These are phyloP conservation scores for Hanleya hanleyi DNA, from an alignment of 2,888 invertebrate species.

Conservation along the genomic window DNA sequence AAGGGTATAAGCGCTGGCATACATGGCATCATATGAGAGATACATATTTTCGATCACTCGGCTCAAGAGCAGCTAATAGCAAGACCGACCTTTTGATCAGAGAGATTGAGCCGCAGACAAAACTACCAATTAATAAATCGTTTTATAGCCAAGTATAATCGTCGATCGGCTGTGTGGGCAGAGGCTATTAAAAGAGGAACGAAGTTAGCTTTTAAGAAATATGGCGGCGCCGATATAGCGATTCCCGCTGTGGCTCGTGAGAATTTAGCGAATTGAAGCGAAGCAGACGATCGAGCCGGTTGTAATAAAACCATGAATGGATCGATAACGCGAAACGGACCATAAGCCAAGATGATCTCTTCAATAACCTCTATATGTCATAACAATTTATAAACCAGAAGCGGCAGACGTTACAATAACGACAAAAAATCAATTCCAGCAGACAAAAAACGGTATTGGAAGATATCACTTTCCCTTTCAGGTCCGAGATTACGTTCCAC, in stretches of 20 bases:
- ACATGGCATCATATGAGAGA: too few relatives aligned
- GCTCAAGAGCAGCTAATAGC: conserved; percentile 7
- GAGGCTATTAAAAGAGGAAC: neutral
- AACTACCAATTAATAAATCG: conserved; percentile 2
- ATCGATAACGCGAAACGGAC: neutral
- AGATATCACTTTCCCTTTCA: conserved; percentile 8
- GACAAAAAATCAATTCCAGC: too few relatives aligned
- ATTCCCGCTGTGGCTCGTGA: neutral
- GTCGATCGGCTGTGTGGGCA: too few relatives aligned
- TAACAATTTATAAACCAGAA: conserved; percentile 10
- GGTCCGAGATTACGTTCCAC: neutral
- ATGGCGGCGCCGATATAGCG: neutral
- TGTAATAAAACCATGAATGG: neutral
- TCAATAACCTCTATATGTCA: conserved; percentile 8
- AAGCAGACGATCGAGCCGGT: neutral
- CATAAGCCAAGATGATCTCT: conserved; percentile 4
- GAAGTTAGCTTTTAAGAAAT: neutral
- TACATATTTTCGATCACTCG: too few relatives aligned
- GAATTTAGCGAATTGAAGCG: neutral
- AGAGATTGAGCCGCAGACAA: neutral
- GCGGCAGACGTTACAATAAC: neutral
- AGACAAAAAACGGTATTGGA: neutral
- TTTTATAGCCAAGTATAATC: neutral
- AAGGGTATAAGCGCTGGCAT: too few relatives aligned
- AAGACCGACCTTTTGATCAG: neutral